A percentile compares a stretch with the other conserved stretches of the same genome.
These are phyloP conservation scores for Schizopygopsis pylzovi DNA, from an alignment of 2,797 vertebrate species.

Conservation along the genomic window DNA sequence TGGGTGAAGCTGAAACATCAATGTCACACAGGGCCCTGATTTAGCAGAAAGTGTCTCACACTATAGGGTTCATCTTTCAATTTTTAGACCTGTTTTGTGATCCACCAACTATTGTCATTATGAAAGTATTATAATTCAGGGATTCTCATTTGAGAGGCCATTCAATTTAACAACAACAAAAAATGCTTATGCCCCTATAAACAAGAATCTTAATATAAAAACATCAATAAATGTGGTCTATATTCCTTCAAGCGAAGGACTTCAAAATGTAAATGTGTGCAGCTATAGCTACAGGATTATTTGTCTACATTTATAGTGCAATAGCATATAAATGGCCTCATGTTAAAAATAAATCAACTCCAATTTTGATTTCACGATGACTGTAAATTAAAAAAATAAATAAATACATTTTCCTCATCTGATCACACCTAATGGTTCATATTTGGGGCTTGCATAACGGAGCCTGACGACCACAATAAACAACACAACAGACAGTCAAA, in stretches of 20 bases:
- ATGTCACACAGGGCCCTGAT: background rate
- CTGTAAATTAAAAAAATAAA: background rate
- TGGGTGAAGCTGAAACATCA: background rate
- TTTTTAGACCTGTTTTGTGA: background rate
- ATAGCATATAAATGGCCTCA: background rate
- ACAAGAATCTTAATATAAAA: background rate
- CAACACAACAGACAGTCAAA: background rate
- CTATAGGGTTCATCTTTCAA: background rate
- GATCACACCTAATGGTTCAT: background rate
- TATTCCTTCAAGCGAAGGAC: background rate
- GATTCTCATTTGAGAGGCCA: background rate
- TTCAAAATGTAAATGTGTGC: background rate
- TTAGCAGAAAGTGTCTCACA: background rate
- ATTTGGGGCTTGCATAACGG: background rate
- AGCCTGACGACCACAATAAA: background rate
- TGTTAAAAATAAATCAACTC: background rate
- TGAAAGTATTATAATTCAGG: background rate
- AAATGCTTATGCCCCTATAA: background rate
- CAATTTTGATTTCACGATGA: too few species aligned
- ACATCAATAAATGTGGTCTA: background rate
- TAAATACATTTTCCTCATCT: background rate
- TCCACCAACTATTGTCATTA: background rate
- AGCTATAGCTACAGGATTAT: background rate
- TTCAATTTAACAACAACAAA: background rate
- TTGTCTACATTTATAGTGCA: background rate